Evolutionary conservation across 2,113 vertebrate genomes (phyloP), one percentile per base, ranked within the genome.

Genomic region (Acrocephalus arundinaceus): DNA sequence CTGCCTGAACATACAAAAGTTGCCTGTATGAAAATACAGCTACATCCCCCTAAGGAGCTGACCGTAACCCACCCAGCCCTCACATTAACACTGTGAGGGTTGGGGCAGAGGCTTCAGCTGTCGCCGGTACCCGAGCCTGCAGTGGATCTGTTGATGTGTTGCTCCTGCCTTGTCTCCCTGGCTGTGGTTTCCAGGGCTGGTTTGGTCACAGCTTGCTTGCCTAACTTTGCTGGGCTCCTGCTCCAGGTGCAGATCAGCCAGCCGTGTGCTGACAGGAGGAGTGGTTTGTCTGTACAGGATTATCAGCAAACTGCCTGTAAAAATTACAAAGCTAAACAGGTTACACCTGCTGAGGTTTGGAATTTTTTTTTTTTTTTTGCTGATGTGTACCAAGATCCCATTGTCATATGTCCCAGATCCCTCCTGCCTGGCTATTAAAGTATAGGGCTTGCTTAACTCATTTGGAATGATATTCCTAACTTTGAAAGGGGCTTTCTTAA

Each of bases 101-200:
- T 25, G 11, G 39, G 57, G 33, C 33, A 55, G 75, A 54, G 72
- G 8, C 57, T 58, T 15, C 48, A 22, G 78, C 57, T 7, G 31
- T 28, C 1, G 0, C 62, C 58, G 13, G 43, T 20, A 43, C 7
- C 5, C 2, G 2, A 66, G 62, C 65, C 51, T 6, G 23, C 4
- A 1, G 10, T n/a, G 59, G n/a, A 2, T 66, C 41, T n/a, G 7
- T 43, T 5, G 0, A 17, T 41, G 1, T 3, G 4, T 5, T 2
- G 18, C 61, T 79, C 20, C 74, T 43, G 51, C 57, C 33, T 20
- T 22, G 3, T 51, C 33, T 57, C 33, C 12, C 8, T 48, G 13
- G 17, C 73, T 48, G 37, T 41, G 31, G 13, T 25, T 22, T 11
- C 83, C 24, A 21, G 54, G 30, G 18, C 74, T 63, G 6, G 39